Evolutionary conservation across 2,888 invertebrate species (phyloP).

Genomic region (Rotaria macrura): DNA sequence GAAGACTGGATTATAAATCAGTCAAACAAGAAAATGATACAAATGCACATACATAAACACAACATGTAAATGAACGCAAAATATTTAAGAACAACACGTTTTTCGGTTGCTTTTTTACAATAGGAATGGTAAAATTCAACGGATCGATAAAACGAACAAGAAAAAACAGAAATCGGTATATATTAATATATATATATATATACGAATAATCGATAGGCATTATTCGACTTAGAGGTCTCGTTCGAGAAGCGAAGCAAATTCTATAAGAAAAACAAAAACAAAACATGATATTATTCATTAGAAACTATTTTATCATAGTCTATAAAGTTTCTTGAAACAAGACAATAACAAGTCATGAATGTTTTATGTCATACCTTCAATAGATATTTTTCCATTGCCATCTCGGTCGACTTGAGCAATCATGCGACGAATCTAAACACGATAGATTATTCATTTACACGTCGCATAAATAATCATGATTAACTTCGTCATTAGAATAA

Average conservation of each 20-base stretch:
- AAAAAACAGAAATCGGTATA: not conserved
- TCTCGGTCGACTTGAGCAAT: slow-evolving; percentile 11
- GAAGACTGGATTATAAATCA: not conserved
- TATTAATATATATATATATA: no score
- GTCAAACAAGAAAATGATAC: not conserved
- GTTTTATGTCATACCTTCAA: not conserved
- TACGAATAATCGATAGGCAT: no score
- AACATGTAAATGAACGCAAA: not conserved
- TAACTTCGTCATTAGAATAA: not conserved
- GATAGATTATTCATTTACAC: not conserved
- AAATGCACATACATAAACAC: not conserved
- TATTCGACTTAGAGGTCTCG: not conserved
- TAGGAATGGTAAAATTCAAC: not conserved
- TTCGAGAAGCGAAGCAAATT: not conserved
- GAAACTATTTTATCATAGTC: no score
- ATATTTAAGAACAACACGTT: no score
- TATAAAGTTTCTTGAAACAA: not conserved
- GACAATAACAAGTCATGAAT: not conserved
- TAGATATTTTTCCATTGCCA: slow-evolving; percentile 4
- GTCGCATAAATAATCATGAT: not conserved
- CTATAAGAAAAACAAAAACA: not conserved
- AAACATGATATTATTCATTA: no score
- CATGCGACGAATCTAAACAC: not conserved
- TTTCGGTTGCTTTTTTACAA: no score
- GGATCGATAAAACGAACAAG: not conserved